Conservation (phyloP, 2,888 invertebrate genomes). For the Nymphalis c-album region DNA sequence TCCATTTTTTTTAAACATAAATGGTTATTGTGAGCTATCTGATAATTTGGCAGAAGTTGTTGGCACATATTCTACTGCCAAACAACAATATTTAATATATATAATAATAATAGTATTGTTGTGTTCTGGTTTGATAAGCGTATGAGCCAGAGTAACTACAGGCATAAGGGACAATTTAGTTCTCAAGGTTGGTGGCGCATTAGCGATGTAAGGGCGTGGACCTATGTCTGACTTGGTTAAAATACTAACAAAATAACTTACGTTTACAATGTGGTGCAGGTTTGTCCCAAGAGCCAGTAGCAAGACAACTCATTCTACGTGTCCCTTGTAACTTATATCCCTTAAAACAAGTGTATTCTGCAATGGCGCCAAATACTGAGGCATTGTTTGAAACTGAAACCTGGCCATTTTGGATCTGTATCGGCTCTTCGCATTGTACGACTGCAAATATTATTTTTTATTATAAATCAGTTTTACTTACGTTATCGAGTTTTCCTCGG, state of each 20-base stretch:
- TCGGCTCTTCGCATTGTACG: conserved; percentile 86
- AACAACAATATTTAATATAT: too few relatives aligned
- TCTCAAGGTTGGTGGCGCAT: too few relatives aligned
- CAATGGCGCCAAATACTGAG: conserved; percentile 85
- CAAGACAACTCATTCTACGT: conserved; percentile 84
- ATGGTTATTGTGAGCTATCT: too few relatives aligned
- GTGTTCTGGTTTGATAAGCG: too few relatives aligned
- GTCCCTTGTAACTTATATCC: conserved; percentile 87
- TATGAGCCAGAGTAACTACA: too few relatives aligned
- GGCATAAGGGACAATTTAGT: too few relatives aligned
- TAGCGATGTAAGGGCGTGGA: too few relatives aligned
- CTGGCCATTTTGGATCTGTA: conserved; percentile 84
- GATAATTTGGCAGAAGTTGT: too few relatives aligned
- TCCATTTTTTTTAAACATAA: too few relatives aligned
- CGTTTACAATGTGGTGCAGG: conserved; percentile 87
- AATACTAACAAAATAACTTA: conserved; percentile 50
- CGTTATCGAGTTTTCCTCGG: too few relatives aligned
- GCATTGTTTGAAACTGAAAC: conserved; percentile 80
- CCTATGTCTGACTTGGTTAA: neutral
- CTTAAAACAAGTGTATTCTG: conserved; percentile 87
- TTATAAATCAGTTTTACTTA: neutral
- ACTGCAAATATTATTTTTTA: conserved; percentile 65
- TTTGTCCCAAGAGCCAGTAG: conserved; percentile 90
- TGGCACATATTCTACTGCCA: too few relatives aligned
- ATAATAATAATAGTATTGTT: too few relatives aligned